A percentile compares a stretch with the other conserved stretches of the same genome.
phyloP scores from a whole-genome alignment of 2,888 invertebrate species.

The Plagodis dolabraria region DNA sequence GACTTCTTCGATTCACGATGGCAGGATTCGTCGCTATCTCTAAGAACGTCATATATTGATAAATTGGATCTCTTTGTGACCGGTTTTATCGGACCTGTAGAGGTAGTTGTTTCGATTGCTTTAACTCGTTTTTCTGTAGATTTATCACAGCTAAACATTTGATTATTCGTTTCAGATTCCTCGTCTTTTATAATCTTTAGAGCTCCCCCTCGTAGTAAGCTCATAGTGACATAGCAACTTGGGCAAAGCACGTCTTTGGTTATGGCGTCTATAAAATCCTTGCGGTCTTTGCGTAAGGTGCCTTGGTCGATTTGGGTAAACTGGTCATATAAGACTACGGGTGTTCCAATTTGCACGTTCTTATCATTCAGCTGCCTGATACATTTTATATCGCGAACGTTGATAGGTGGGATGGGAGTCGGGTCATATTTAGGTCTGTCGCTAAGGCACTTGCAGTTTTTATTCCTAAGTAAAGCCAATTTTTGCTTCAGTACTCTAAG shows the following conservation, averaged over 20 bases:
- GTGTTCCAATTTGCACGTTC: constrained; percentile 43
- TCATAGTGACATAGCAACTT: constrained; percentile 54
- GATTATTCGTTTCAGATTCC: constrained; percentile 50
- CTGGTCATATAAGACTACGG: constrained; percentile 25
- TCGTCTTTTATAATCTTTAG: constrained; percentile 61
- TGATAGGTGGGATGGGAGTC: neutral
- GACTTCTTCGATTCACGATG: constrained; percentile 33
- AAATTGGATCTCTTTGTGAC: constrained; percentile 34
- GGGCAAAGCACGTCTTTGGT: constrained; percentile 51
- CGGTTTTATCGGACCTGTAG: constrained; percentile 37
- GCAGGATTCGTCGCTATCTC: constrained; percentile 29
- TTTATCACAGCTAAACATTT: constrained; percentile 51
- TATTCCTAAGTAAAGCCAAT: constrained; percentile 49
- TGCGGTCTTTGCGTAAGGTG: constrained; percentile 20
- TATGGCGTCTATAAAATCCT: constrained; percentile 21
- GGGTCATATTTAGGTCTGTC: constrained; percentile 27
- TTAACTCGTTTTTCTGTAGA: constrained; percentile 42
- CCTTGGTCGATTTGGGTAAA: constrained; percentile 34
- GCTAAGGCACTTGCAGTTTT: constrained; percentile 51
- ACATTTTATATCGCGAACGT: neutral
- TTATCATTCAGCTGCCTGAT: constrained; percentile 31
- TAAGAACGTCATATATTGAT: constrained; percentile 33
- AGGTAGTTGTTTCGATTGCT: constrained; percentile 48
- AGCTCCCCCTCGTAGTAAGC: constrained; percentile 44
- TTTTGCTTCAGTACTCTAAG: constrained; percentile 57